These are phyloP conservation scores for Vanessa atalanta DNA, from an alignment of 1,140 invertebrate genomes.

Conservation along the genomic window DNA sequence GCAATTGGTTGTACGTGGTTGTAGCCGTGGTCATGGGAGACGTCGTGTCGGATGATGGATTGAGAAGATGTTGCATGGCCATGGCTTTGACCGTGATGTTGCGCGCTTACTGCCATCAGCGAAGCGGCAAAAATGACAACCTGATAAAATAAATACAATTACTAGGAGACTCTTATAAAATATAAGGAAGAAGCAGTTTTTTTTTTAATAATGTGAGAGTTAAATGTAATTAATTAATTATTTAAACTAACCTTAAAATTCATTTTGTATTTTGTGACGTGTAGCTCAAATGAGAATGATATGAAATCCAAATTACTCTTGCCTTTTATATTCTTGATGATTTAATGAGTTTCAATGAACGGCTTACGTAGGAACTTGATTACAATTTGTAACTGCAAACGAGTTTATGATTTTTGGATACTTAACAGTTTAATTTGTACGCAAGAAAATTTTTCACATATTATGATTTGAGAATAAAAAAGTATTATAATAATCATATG, in stretches of 20 bases:
- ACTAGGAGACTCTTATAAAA: too few relatives aligned
- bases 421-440: background rate
- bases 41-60: constrained; percentile 50
- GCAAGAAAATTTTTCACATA: background rate
- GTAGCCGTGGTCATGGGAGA: constrained; percentile 28
- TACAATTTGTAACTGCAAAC: background rate
- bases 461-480: too few relatives aligned
- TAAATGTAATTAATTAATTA: background rate
- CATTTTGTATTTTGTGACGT: background rate
- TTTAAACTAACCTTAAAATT: background rate
- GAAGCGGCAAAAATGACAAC: constrained; percentile 9
- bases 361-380: background rate
- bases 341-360: background rate
- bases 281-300: background rate
- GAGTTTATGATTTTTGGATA: background rate
- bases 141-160: background rate
- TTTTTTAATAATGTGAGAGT: too few relatives aligned
- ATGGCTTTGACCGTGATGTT: constrained; percentile 26
- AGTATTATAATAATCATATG: too few relatives aligned
- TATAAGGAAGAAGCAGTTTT: too few relatives aligned
- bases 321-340: constrained; percentile 6
- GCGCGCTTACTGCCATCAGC: constrained; percentile 26
- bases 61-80: constrained; percentile 54
- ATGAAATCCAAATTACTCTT: background rate
- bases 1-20: constrained; percentile 6